Base-by-base conservation (phyloP, 2,888 invertebrate species). In the Eristalis pertinax region DNA sequence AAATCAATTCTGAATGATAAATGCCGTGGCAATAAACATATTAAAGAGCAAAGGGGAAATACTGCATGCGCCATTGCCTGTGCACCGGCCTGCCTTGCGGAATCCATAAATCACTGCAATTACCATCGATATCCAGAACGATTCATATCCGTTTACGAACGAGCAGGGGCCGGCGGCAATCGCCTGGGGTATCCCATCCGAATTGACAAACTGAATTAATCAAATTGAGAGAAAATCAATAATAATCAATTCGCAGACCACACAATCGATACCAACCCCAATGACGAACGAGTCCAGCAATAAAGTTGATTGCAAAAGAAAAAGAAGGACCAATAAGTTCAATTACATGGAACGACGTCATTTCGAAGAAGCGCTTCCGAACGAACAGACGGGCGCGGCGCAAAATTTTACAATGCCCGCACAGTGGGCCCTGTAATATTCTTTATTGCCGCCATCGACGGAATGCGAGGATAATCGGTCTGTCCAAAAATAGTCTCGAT, bases 401-500 rank as follows among this genome's bases (percentile, higher is more conserved):
- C 26, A 5, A 19, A 19, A 50, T 7, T 50, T 50, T 5, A 15
- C 15, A 41, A 13, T 4, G 41, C 41, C 1, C 19, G 7, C 50
- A 19, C n/a, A 50, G 50, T 50, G 19, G 50, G 50, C 50, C 19
- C 50, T 50, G 19, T 19, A 50, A 19, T 50, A 19, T 50, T 5
- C 50, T 4, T 19, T 7, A 50, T 8, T 50, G 50, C 50, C 19
- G n/a, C n/a, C 43, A 50, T 19, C 43, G 26, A 43, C 29, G 26
- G 3, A 65, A 13, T n/a, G 43, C 11, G 29, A 58, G 35, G 69
- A 69, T 58, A 69, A 69, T 69, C 56, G 69, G 56, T 58, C 32
- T n/a, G 32, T 69, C 69, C 8, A 56, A 68, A 68, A 68, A 50
- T 68, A 68, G 68, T 29, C 29, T 29, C 68, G 29, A 26, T 50